Conservation (phyloP, 2,797 vertebrate species). For the Tragopan temminckii region DNA sequence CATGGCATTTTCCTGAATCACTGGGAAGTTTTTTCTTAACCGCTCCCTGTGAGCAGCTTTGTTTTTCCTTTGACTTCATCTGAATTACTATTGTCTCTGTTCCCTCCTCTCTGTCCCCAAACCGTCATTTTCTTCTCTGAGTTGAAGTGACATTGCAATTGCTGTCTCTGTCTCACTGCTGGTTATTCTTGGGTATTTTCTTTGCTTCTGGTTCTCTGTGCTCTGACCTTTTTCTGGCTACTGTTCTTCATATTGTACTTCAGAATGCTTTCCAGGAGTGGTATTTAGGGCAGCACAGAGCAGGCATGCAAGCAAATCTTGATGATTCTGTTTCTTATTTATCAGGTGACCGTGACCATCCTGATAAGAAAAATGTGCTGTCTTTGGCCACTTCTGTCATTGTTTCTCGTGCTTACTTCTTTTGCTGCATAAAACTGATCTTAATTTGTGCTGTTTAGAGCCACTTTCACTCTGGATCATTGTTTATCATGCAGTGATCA, state of each 20-base stretch:
- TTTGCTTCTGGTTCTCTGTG: neutral
- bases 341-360: neutral
- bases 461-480: neutral
- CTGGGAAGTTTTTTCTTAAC: neutral
- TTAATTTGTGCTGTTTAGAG: neutral
- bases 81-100: neutral
- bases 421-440: neutral
- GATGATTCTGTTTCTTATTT: neutral
- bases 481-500: neutral
- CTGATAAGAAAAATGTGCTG: fast-evolving
- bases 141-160: neutral
- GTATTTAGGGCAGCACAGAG: neutral
- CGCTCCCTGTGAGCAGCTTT: neutral
- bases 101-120: neutral
- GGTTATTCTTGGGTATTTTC: neutral
- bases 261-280: neutral
- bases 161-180: neutral
- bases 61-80: neutral
- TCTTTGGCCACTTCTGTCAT: neutral
- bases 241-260: neutral
- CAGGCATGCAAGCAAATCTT: neutral
- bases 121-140: neutral
- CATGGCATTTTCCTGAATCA: neutral
- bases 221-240: neutral
- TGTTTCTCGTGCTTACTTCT: neutral